Conservation (phyloP, 2,113 vertebrate species). For the Oryzias melastigma region DNA sequence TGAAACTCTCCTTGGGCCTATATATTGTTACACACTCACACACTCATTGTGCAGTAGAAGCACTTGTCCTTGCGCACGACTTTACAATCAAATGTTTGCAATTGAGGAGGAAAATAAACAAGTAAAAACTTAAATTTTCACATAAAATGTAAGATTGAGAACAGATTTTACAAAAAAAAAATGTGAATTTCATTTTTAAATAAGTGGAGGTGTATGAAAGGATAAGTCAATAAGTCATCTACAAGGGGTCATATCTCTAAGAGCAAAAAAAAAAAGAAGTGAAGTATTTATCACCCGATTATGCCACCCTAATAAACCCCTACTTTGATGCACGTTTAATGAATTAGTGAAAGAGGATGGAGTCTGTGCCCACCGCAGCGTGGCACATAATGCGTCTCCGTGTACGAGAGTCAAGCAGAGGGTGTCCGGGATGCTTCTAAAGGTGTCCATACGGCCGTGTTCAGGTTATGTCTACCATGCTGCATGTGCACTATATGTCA, state of each 20-base stretch:
- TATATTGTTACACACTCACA: constrained; percentile 30
- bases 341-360: constrained; percentile 18
- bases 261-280: constrained; percentile 8
- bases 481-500: constrained; percentile 36
- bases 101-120: not conserved
- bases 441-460: constrained; percentile 17
- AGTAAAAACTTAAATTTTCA: not conserved
- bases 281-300: constrained; percentile 24
- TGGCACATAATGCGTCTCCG: constrained; percentile 41
- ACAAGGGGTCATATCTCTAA: not conserved
- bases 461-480: constrained; percentile 24
- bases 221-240: not conserved
- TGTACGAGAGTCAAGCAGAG: not conserved
- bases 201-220: too few species aligned
- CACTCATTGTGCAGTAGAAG: constrained; percentile 21
- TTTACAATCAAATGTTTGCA: not conserved
- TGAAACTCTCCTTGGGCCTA: constrained; percentile 52
- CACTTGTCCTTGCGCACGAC: not conserved
- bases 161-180: too few species aligned
- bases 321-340: constrained; percentile 32
- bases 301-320: constrained; percentile 31
- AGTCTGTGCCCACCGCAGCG: constrained; percentile 43
- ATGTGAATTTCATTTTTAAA: too few species aligned
- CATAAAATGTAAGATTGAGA: too few species aligned
- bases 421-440: constrained; percentile 20